phyloP scores from a whole-genome alignment of 35 echinoderm and acorn worm species.

The Amphiura filiformis region DNA sequence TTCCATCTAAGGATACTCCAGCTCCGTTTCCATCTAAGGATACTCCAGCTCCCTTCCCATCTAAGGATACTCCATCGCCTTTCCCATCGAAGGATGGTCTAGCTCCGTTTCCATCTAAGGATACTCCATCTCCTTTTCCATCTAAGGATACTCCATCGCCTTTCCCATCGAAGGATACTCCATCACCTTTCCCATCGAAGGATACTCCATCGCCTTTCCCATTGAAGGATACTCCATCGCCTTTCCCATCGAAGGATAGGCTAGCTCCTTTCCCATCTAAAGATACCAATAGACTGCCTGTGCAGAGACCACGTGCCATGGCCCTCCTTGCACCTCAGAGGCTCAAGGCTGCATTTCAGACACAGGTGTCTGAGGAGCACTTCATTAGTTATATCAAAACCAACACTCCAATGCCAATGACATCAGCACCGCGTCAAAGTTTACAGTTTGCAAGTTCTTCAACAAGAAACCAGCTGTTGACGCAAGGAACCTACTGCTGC shows the following conservation, averaged over 20 bases:
- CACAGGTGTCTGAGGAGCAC: not conserved
- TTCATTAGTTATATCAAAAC: constrained; percentile 53
- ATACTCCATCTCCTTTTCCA: not conserved
- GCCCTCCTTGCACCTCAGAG: not conserved
- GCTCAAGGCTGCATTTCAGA: not conserved
- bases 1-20: not conserved
- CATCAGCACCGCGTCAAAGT: not conserved
- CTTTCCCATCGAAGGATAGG: not conserved
- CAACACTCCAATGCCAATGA: constrained; percentile 22
- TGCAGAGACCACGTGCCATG: not conserved
- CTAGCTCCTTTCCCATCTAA: not conserved
- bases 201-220: not conserved
- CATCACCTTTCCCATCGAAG: not conserved
- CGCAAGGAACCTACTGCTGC: constrained; percentile 81
- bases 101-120: not conserved
- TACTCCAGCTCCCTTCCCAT: not conserved
- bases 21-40: not conserved
- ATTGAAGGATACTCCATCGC: not conserved
- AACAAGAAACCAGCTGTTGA: constrained; percentile 52
- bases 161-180: not conserved
- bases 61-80: not conserved
- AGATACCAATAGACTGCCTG: not conserved
- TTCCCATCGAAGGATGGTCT: constrained; percentile 1
- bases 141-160: not conserved
- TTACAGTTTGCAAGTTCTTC: constrained; percentile 11